Percentiles rank a stretch among this genome's conserved stretches.
Conservation (phyloP, 2,113 vertebrate genomes). For the Puntigrus tetrazona region DNA sequence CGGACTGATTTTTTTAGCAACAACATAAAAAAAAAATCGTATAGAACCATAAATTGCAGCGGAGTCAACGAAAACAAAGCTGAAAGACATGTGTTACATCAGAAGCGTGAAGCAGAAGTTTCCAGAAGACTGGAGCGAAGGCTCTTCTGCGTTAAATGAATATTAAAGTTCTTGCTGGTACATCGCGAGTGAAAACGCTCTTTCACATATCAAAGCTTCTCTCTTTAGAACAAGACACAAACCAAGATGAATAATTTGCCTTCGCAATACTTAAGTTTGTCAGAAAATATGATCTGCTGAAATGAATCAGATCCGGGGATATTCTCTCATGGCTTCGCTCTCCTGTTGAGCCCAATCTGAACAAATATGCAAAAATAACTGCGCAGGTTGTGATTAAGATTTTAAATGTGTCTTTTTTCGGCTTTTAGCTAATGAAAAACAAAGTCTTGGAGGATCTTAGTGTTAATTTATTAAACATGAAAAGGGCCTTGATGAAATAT, state of each 20-base stretch:
- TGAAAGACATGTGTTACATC: not conserved
- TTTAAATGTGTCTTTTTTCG: slow-evolving; percentile 92
- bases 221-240: not conserved
- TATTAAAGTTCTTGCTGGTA: not conserved
- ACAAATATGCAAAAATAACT: slow-evolving; percentile 83
- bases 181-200: not conserved
- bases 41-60: not conserved
- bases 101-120: not conserved
- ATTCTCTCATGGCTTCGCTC: slow-evolving; percentile 81
- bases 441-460: slow-evolving; percentile 95
- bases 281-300: slow-evolving; percentile 71
- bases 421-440: slow-evolving; percentile 95
- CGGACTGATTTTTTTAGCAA: not conserved
- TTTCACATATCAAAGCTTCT: slow-evolving; percentile 24
- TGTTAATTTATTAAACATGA: slow-evolving; percentile 98
- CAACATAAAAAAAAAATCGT: not conserved
- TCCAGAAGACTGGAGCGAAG: not conserved
- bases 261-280: slow-evolving; percentile 34
- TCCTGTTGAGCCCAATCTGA: slow-evolving; percentile 86
- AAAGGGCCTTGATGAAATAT: slow-evolving; percentile 96
- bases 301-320: slow-evolving; percentile 79
- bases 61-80: not conserved
- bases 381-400: slow-evolving; percentile 94
- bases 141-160: not conserved
- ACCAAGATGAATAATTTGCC: not conserved